Percentiles rank a stretch among this genome's conserved stretches.
phyloP scores from a whole-genome alignment of 2,888 invertebrate species.

The Ophioninae sp. region DNA sequence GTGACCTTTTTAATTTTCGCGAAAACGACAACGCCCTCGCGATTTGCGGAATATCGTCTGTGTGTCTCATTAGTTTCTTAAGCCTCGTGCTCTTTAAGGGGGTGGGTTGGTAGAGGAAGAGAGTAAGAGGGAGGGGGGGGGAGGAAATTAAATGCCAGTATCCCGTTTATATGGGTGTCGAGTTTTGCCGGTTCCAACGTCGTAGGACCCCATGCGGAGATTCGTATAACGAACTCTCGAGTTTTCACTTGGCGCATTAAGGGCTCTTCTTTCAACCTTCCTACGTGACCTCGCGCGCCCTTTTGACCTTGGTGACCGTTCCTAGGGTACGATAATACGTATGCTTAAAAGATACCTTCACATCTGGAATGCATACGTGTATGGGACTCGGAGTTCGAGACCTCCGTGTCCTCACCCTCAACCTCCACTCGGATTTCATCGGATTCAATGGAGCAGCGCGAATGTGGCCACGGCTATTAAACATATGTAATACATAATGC shows the following conservation, averaged over 20 bases:
- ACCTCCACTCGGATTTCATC: constrained; percentile 16
- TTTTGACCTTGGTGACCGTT: background rate
- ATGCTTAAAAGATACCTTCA: background rate
- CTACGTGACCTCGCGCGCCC: background rate
- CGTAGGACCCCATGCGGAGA: constrained; percentile 73
- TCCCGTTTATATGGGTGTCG: constrained; percentile 75
- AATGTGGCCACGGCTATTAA: background rate
- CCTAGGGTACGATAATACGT: constrained; percentile 4
- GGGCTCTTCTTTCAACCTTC: background rate
- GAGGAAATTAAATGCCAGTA: constrained; percentile 75
- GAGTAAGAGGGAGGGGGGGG: constrained; percentile 40
- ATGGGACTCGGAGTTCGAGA: constrained; percentile 25
- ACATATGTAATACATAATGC: constrained; percentile 8
- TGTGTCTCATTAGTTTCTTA: constrained; percentile 76
- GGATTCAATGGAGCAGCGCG: background rate
- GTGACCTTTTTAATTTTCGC: constrained; percentile 62
- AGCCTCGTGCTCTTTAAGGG: constrained; percentile 65
- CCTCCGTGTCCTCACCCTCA: constrained; percentile 31
- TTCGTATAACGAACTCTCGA: constrained; percentile 74
- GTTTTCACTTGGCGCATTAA: constrained; percentile 65
- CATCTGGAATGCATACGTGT: background rate
- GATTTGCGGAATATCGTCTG: constrained; percentile 68
- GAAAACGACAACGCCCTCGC: constrained; percentile 54
- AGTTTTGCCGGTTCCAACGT: constrained; percentile 62
- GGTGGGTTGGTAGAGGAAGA: background rate